A percentile compares a stretch with the other conserved stretches of the same genome.
Evolutionary conservation across 2,888 invertebrate species (phyloP).

Genomic region (Seladonia tumulorum): DNA sequence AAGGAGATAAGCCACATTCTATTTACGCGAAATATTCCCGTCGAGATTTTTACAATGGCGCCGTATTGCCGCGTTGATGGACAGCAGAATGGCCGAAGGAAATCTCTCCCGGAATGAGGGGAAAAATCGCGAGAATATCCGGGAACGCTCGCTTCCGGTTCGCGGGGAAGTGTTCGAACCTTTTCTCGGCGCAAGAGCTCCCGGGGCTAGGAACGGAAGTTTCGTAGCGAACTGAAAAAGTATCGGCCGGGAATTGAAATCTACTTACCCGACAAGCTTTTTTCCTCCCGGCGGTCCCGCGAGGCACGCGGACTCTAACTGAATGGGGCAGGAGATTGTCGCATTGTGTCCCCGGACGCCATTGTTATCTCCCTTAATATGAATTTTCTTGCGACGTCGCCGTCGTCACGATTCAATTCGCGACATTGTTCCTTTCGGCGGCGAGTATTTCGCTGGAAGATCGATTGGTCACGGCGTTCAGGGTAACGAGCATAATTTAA

Average conservation of each 20-base stretch:
- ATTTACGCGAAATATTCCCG: neutral
- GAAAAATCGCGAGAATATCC: constrained; percentile 30
- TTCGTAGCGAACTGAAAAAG: constrained; percentile 23
- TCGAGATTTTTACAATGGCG: neutral
- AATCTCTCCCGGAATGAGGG: neutral
- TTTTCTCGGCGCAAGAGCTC: constrained; percentile 11
- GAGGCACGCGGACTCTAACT: neutral
- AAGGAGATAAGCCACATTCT: neutral
- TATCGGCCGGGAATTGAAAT: constrained; percentile 26
- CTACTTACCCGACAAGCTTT: constrained; percentile 28
- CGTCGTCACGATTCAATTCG: neutral
- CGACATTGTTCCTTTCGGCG: neutral
- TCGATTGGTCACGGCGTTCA: neutral
- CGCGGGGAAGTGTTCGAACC: constrained; percentile 6
- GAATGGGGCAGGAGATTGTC: neutral
- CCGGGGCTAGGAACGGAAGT: neutral
- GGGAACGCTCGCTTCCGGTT: constrained; percentile 9
- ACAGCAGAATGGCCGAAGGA: constrained; percentile 15
- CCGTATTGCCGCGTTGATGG: constrained; percentile 7
- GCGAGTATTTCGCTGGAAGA: neutral
- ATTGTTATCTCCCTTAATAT: neutral
- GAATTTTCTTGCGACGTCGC: neutral
- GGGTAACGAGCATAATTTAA: neutral
- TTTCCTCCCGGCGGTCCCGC: neutral
- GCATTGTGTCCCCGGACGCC: neutral